phyloP scores from a whole-genome alignment of 2,113 vertebrate species.

The Lathamus discolor region DNA sequence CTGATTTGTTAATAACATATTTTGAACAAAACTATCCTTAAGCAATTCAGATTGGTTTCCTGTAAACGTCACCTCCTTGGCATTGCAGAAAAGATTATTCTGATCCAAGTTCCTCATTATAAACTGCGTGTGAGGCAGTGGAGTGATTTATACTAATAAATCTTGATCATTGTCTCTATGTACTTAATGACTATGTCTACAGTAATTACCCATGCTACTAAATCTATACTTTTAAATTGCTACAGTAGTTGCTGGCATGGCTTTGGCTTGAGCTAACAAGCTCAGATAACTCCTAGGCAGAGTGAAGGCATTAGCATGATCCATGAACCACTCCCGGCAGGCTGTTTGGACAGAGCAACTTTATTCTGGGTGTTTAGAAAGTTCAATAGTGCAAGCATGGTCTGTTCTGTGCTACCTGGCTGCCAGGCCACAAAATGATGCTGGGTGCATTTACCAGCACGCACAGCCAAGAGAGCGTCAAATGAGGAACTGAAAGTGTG shows the following conservation, averaged over 20 bases:
- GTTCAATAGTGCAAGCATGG: not conserved
- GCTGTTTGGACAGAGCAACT: not conserved
- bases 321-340: not conserved
- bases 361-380: not conserved
- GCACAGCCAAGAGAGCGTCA: not conserved
- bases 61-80: not conserved
- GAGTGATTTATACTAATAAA: not conserved
- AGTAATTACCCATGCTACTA: conserved; percentile 23
- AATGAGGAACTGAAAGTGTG: not conserved
- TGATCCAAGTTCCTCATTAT: not conserved
- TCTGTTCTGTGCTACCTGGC: not conserved
- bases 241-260: not conserved
- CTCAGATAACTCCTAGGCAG: not conserved
- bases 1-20: not conserved
- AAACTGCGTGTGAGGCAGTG: not conserved
- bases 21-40: not conserved
- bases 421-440: not conserved
- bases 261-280: not conserved
- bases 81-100: not conserved
- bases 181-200: not conserved
- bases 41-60: not conserved
- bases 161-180: not conserved
- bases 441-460: not conserved
- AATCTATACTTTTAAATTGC: conserved; percentile 17
- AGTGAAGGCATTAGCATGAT: not conserved